Percentiles rank a stretch among this genome's conserved stretches.
phyloP scores from a whole-genome alignment of 2,888 invertebrate species.

The Tipula unca region DNA sequence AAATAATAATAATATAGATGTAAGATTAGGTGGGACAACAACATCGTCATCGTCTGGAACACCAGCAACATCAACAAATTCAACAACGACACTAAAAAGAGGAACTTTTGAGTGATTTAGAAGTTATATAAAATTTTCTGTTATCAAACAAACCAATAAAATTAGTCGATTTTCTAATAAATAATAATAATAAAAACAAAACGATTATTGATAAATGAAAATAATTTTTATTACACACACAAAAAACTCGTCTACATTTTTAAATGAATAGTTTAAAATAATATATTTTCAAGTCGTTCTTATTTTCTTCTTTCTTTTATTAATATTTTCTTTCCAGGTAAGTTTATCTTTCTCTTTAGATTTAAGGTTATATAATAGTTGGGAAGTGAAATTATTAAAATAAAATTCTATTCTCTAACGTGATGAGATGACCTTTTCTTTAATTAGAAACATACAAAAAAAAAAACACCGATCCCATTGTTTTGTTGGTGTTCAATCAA shows the following conservation, averaged over 20 bases:
- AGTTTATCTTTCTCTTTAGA: background rate
- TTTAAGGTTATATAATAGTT: background rate
- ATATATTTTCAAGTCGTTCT: background rate
- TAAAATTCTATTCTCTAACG: too few species aligned
- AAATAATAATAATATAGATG: background rate
- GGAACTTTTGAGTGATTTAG: constrained; percentile 15
- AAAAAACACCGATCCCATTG: too few species aligned
- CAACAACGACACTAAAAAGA: constrained; percentile 1
- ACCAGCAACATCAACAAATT: background rate
- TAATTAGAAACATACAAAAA: too few species aligned
- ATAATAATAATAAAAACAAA: constrained; percentile 2
- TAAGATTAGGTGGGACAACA: background rate
- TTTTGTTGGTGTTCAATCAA: too few species aligned
- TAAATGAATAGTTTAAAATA: background rate
- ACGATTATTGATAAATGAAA: background rate
- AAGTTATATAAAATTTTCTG: constrained; percentile 14
- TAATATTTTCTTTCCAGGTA: background rate
- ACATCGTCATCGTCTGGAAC: background rate
- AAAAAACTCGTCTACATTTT: background rate
- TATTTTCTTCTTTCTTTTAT: background rate
- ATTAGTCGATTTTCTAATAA: constrained; percentile 15
- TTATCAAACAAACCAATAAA: constrained; percentile 16
- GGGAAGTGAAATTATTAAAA: background rate
- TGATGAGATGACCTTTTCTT: too few species aligned
- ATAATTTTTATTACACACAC: background rate